Percentiles rank a stretch among this genome's conserved stretches.
Conservation (phyloP, 1,140 invertebrate species). For the Elymnias hypermnestra region DNA sequence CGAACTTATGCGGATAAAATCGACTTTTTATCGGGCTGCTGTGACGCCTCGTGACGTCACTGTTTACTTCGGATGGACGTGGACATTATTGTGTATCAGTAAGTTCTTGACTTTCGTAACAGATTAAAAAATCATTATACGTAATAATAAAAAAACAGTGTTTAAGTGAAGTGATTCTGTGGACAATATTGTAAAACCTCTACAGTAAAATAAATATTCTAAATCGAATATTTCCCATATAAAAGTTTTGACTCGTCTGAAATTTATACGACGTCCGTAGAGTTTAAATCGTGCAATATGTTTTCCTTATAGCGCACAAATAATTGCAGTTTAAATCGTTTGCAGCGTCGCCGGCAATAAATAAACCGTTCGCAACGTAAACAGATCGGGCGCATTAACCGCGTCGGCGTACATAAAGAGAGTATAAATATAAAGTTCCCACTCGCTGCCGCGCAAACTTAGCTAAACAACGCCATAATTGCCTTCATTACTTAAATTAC, state of each 20-base stretch:
- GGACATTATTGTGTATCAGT: conserved; percentile 38
- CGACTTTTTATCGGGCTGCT: conserved; percentile 71
- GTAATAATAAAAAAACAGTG: no score
- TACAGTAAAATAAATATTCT: no score
- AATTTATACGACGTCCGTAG: conserved; percentile 25
- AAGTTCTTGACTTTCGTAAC: no score
- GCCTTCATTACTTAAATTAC: conserved; percentile 76
- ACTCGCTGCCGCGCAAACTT: conserved; percentile 72
- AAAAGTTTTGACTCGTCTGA: conserved; percentile 11
- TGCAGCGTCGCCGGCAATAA: conserved; percentile 64
- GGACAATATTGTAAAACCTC: no score
- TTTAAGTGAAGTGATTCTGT: no score
- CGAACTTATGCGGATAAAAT: conserved; percentile 73
- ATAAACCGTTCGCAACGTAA: conserved; percentile 68
- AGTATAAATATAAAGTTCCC: conserved; percentile 75
- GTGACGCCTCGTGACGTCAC: conserved; percentile 73
- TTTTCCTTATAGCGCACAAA: conserved; percentile 61
- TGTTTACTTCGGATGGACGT: conserved; percentile 63
- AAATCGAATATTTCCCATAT: no score
- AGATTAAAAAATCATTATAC: no score
- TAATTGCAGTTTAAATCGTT: conserved; percentile 73
- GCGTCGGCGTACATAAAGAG: conserved; percentile 73
- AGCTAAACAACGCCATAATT: conserved; percentile 76
- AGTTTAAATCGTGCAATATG: conserved; percentile 59
- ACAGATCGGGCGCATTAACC: conserved; percentile 74